Evolutionary conservation across 2,113 vertebrate species (phyloP).

Genomic region (Ramphastos sulfuratus): DNA sequence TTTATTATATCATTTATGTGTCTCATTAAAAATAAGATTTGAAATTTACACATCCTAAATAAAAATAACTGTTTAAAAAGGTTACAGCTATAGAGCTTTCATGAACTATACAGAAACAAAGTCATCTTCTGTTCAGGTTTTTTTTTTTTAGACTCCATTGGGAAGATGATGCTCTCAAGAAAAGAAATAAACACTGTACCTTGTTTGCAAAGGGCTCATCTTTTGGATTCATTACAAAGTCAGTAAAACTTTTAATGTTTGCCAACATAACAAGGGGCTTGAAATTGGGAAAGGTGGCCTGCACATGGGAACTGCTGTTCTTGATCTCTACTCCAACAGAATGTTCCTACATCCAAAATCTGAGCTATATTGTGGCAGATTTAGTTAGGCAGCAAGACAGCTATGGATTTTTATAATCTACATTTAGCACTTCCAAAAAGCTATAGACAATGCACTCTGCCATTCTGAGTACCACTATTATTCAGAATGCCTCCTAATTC

Average conservation of each 20-base stretch:
- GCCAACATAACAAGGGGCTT: neutral
- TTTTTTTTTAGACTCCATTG: neutral
- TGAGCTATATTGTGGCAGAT: neutral
- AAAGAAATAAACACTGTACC: neutral
- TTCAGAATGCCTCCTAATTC: neutral
- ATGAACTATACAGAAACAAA: conserved; percentile 12
- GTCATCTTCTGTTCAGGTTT: neutral
- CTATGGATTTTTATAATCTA: neutral
- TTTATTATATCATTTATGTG: conserved; percentile 41
- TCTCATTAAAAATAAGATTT: conserved; percentile 48
- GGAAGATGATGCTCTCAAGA: conserved; percentile 16
- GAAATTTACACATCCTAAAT: conserved; percentile 52
- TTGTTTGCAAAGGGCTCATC: neutral
- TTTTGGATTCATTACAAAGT: neutral
- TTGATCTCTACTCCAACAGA: neutral
- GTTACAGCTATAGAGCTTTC: neutral
- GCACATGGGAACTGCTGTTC: neutral
- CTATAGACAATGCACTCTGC: neutral
- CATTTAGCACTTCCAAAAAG: neutral
- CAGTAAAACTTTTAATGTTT: conserved; percentile 10
- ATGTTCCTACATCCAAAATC: neutral
- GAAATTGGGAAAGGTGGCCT: neutral
- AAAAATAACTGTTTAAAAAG: conserved; percentile 46
- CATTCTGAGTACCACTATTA: fast-evolving
- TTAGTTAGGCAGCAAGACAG: neutral